Percentiles rank a stretch among this genome's conserved stretches.
phyloP scores from a whole-genome alignment of 2,888 invertebrate genomes.

The Amiota minor region DNA sequence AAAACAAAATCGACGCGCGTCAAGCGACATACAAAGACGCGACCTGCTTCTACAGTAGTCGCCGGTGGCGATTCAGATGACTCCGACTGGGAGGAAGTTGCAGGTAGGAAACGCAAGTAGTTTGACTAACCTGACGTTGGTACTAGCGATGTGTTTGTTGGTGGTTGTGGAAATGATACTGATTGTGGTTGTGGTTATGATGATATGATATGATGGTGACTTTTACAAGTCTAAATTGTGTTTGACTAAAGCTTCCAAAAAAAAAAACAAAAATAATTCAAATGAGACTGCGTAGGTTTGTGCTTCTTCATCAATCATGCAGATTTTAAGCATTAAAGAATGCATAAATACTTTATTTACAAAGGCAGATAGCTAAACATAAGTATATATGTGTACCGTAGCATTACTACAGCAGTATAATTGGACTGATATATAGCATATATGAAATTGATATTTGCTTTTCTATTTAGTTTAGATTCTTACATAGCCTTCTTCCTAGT shows the following conservation, averaged over 20 bases:
- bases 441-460: not conserved
- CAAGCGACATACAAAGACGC: slow-evolving; percentile 67
- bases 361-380: slow-evolving; percentile 27
- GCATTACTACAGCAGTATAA: not conserved
- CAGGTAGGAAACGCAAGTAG: slow-evolving; percentile 75
- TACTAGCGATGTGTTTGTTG: slow-evolving; percentile 32
- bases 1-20: slow-evolving; percentile 67
- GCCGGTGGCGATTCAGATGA: slow-evolving; percentile 75
- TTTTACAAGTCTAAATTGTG: slow-evolving; percentile 25
- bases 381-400: slow-evolving; percentile 30
- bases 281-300: slow-evolving; percentile 62
- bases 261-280: slow-evolving; percentile 52
- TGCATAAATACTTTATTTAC: slow-evolving; percentile 32
- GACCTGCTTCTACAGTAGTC: slow-evolving; percentile 63
- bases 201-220: not conserved
- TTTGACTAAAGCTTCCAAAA: slow-evolving; percentile 29
- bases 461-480: too few relatives aligned
- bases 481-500: too few relatives aligned
- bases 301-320: slow-evolving; percentile 20
- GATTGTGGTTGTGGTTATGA: slow-evolving; percentile 16
- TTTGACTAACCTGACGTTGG: not conserved
- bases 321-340: slow-evolving; percentile 7
- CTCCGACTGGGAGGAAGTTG: slow-evolving; percentile 84
- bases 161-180: slow-evolving; percentile 55
- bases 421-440: slow-evolving; percentile 15